phyloP scores from a whole-genome alignment of 2,797 vertebrate genomes.

The Pyrocephalus nanus region DNA sequence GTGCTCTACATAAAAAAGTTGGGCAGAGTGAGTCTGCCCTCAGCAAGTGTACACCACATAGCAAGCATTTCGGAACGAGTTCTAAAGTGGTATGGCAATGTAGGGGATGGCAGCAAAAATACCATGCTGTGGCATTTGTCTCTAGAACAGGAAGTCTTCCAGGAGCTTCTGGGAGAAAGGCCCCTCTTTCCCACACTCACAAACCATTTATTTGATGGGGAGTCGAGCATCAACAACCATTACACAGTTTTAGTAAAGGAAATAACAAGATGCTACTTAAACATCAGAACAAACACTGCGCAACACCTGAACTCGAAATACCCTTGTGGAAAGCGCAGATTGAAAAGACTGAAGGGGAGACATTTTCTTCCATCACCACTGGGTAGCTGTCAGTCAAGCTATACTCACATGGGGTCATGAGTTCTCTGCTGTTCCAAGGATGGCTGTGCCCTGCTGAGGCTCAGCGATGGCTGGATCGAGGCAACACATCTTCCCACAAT shows the following conservation, averaged over 20 bases:
- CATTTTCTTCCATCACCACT: background rate
- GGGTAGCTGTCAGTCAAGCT: background rate
- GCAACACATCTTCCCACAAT: background rate
- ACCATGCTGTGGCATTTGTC: background rate
- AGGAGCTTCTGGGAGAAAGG: constrained; percentile 46
- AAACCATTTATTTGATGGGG: constrained; percentile 50
- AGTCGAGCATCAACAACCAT: constrained; percentile 53
- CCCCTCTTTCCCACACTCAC: constrained; percentile 54
- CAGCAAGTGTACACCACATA: background rate
- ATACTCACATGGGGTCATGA: background rate
- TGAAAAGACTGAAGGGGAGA: background rate
- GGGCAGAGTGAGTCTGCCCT: constrained; percentile 45
- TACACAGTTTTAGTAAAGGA: constrained; percentile 57
- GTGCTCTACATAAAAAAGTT: constrained; percentile 59
- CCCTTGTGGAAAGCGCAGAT: background rate
- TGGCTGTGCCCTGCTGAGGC: background rate
- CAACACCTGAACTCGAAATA: background rate
- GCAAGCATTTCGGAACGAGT: constrained; percentile 32
- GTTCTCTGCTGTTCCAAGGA: background rate
- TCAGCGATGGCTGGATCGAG: background rate
- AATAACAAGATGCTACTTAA: constrained; percentile 48
- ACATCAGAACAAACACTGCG: background rate
- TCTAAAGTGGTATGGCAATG: background rate
- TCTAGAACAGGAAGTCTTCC: constrained; percentile 54
- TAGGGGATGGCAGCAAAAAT: background rate